Conservation (phyloP, 2,113 vertebrate species). For the Menura novaehollandiae region DNA sequence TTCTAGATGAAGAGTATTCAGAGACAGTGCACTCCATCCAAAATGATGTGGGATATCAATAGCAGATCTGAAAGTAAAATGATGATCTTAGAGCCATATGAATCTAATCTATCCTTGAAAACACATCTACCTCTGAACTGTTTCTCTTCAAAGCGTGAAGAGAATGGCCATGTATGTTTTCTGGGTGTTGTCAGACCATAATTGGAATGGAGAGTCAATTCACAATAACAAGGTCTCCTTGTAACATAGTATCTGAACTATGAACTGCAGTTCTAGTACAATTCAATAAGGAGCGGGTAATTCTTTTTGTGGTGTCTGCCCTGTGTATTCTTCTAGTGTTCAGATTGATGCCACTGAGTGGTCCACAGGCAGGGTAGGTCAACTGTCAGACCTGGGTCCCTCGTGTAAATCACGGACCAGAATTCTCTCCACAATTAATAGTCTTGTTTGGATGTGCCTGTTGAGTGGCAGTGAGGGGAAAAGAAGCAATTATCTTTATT, state of each 20-base stretch:
- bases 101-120: background rate
- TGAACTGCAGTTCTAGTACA: background rate
- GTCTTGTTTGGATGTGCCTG: background rate
- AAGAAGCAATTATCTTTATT: background rate
- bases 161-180: background rate
- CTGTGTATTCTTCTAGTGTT: background rate
- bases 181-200: background rate
- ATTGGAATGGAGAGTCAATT: background rate
- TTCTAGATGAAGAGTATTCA: background rate
- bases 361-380: background rate
- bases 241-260: background rate
- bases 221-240: background rate
- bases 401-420: background rate
- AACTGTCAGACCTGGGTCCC: background rate
- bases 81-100: background rate
- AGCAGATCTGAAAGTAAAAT: background rate
- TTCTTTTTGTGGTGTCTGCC: background rate
- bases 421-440: background rate
- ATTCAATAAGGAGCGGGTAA: background rate
- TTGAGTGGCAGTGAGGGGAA: background rate
- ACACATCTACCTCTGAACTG: background rate
- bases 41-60: background rate
- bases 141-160: background rate
- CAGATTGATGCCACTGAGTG: background rate
- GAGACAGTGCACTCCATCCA: background rate